Base-by-base conservation (phyloP, 2,797 vertebrate genomes). In the Intellagama lesueurii region DNA sequence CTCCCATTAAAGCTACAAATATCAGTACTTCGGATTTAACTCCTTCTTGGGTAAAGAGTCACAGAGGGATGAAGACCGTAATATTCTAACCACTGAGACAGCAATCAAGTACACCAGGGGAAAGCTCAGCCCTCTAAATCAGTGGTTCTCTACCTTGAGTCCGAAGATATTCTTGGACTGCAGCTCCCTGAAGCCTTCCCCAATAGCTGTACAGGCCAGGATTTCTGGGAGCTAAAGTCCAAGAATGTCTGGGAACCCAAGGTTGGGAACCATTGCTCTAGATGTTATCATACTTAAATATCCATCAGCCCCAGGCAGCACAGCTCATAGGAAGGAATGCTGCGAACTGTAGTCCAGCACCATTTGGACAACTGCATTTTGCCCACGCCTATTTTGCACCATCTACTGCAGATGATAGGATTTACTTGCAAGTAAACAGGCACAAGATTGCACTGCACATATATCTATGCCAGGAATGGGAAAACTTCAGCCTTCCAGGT, bases 1-100 rank as follows among this genome's bases (percentile, higher is more conserved):
- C 73, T 0, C 86, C 69, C 86, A 76, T 73, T 47, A 88, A 85
- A 77, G n/a, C 44, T 70, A 30, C 11, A 9, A 76, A 6, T 26
- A 69, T 56, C 19, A 32, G 70, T 28, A 19, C 14, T 8, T 40
- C 14, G 28, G 92, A 89, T 75, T 90, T 64, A 80, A 82, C 88
- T 91, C 83, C 90, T 87, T 76, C 81, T 19, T n/a, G 19, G 47
- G 88, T 76, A 69, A 85, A 79, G 76, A 79, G 7, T 60, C 83
- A 91, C 85, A 70, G 56, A 26, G 28, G 69, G 64, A 44, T 56
- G n/a, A 80, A 49, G 69, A 64, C 26, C 66, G 1, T 19, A 32
- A 16, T 86, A 28, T 30, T 93, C 91, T 78, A 76, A 66, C 40
- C 91, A 0, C 86, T 82, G 30, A 90, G 88, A 30, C 5, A 24